Conservation (phyloP, 2,888 invertebrate species). For the Cancer borealis region DNA sequence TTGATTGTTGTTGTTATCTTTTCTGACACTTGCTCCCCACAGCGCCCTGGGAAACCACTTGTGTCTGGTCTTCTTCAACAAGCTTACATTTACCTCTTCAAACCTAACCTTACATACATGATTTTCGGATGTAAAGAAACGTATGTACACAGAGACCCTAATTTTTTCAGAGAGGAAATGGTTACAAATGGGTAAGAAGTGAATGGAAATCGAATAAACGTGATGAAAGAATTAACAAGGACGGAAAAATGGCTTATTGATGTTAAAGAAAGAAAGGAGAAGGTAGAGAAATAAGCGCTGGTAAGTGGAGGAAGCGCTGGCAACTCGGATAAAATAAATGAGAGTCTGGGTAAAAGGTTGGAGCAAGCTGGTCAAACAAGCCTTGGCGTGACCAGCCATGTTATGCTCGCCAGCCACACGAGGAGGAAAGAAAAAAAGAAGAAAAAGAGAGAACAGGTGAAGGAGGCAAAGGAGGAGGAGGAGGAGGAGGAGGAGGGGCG, state of each 20-base stretch:
- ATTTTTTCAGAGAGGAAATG: neutral
- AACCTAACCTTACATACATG: no score
- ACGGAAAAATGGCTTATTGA: neutral
- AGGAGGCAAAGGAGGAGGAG: neutral
- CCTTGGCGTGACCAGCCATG: slow-evolving; percentile 52
- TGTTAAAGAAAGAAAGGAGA: neutral
- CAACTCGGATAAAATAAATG: slow-evolving; percentile 11
- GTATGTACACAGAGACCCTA: no score
- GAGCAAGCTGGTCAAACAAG: slow-evolving; percentile 59
- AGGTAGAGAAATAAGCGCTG: neutral
- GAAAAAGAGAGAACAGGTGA: neutral
- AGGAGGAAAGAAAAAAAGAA: neutral
- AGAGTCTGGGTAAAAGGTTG: slow-evolving; percentile 1
- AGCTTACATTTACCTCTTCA: neutral
- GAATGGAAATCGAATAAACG: neutral
- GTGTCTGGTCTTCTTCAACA: neutral
- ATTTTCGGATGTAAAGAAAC: no score
- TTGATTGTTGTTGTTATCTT: slow-evolving; percentile 24
- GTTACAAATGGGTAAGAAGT: neutral
- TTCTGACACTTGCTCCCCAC: neutral
- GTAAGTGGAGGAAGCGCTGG: slow-evolving; percentile 3
- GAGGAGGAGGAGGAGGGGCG: neutral
- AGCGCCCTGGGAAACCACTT: neutral
- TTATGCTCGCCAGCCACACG: slow-evolving; percentile 31
- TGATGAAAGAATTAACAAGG: neutral